These are phyloP conservation scores for Rhynchonycteris naso DNA, from an alignment of 2,797 vertebrate species.

Conservation along the genomic window DNA sequence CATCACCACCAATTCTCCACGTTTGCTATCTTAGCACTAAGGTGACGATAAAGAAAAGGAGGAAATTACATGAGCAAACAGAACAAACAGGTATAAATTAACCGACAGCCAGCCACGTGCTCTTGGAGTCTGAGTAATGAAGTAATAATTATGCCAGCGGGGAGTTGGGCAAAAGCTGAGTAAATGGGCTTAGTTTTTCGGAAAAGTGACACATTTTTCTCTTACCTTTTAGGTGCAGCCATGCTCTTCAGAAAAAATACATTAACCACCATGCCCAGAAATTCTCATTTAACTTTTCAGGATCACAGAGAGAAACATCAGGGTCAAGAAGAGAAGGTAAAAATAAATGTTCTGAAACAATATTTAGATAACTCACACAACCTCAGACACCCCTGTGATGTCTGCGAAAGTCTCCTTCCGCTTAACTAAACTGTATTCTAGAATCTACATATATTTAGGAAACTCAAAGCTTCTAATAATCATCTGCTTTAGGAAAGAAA, in stretches of 20 bases:
- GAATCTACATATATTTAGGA: not conserved
- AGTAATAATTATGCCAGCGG: fast-evolving
- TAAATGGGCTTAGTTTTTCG: not conserved
- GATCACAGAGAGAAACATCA: not conserved
- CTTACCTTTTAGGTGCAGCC: not conserved
- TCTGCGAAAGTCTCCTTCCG: not conserved
- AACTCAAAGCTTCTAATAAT: not conserved
- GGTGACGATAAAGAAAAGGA: not conserved
- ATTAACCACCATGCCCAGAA: not conserved
- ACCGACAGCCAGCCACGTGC: not conserved
- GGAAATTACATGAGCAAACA: slow-evolving; percentile 12
- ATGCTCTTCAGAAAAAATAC: not conserved
- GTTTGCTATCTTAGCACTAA: not conserved
- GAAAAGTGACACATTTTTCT: not conserved
- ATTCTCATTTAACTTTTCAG: not conserved
- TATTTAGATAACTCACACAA: not conserved
- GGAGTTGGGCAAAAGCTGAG: not conserved
- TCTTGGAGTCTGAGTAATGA: not conserved
- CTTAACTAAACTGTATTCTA: not conserved
- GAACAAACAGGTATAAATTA: not conserved
- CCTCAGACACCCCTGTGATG: not conserved
- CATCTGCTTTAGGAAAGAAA: not conserved
- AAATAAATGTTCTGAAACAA: not conserved
- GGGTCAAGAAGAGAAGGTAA: not conserved
- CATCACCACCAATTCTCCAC: not conserved